These are phyloP conservation scores for Lasioglossum zephyrum DNA, from an alignment of 2,888 invertebrate genomes.

Conservation along the genomic window DNA sequence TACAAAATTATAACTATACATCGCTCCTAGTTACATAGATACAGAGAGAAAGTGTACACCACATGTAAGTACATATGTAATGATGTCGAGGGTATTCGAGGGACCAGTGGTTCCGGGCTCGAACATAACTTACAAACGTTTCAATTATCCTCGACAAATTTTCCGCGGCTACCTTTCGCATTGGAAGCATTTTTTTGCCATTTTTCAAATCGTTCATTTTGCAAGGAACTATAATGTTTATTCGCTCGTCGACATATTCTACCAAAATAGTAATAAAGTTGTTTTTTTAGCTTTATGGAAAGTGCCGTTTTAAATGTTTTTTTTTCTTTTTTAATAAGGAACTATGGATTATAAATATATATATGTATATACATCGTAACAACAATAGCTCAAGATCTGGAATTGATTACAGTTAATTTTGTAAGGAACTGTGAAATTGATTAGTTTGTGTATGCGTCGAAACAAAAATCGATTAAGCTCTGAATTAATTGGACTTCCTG, in stretches of 20 bases:
- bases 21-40: constrained; percentile 70
- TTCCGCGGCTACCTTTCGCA: neutral
- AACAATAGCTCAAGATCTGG: too few relatives aligned
- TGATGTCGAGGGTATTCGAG: constrained; percentile 41
- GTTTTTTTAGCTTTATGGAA: neutral
- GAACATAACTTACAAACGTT: neutral
- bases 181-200: neutral
- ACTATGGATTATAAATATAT: too few relatives aligned
- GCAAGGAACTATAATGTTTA: neutral
- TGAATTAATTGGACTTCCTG: neutral
- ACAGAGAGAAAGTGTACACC: constrained; percentile 70
- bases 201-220: neutral
- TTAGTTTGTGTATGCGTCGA: neutral
- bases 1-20: constrained; percentile 76
- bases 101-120: neutral
- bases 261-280: neutral
- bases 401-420: neutral
- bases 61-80: constrained; percentile 33
- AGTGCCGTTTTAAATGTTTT: neutral
- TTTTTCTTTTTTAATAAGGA: too few relatives aligned
- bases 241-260: neutral
- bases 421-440: neutral
- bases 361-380: too few relatives aligned
- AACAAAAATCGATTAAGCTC: neutral
- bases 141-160: neutral